Conservation (phyloP, 30 jellyfish, hydroid and myxozoan genomes). For the Hydractinia echinata region DNA sequence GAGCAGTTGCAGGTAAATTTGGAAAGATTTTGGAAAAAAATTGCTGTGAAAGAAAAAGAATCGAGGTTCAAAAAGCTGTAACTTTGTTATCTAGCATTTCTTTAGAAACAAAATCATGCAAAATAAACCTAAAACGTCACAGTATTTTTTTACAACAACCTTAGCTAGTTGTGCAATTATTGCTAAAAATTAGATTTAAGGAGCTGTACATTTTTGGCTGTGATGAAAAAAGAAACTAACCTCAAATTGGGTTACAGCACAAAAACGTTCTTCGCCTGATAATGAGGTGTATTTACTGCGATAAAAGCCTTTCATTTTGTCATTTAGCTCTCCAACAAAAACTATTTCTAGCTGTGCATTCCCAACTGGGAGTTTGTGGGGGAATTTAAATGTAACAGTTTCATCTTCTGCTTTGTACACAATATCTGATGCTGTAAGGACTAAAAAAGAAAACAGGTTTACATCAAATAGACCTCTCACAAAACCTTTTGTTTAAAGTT, state of each 20-base stretch:
- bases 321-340: constrained; percentile 87
- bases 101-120: no score
- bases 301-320: constrained; percentile 96
- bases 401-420: constrained; percentile 59
- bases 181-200: no score
- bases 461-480: not conserved
- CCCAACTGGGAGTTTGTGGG: constrained; percentile 68
- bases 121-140: no score
- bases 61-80: no score
- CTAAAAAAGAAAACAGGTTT: constrained; percentile 1
- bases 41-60: no score
- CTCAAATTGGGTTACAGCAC: constrained; percentile 98
- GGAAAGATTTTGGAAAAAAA: no score
- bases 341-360: constrained; percentile 51
- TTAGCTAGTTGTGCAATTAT: no score
- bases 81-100: no score
- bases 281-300: constrained; percentile 79
- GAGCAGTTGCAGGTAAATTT: no score
- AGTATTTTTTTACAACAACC: no score
- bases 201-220: no score
- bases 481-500: no score
- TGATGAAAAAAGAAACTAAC: constrained; percentile 16
- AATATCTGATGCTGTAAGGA: constrained; percentile 44
- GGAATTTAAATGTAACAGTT: constrained; percentile 62
- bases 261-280: constrained; percentile 66